A percentile compares a stretch with the other conserved stretches of the same genome.
Evolutionary conservation across 2,888 invertebrate species (phyloP).

Genomic region (Apodemia hepburni): DNA sequence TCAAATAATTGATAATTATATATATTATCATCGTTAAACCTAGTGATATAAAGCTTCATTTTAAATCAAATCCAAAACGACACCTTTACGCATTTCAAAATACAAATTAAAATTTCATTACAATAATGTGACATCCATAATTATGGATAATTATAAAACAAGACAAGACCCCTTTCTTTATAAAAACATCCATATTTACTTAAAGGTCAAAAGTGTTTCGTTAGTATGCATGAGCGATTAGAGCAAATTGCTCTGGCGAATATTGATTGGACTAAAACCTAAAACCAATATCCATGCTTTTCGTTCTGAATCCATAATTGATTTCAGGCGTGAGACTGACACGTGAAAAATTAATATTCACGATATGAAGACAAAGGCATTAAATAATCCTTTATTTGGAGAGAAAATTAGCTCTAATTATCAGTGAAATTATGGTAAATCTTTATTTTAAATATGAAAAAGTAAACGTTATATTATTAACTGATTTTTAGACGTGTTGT

Average conservation of each 20-base stretch:
- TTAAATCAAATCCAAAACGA: too few relatives aligned
- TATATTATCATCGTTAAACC: too few relatives aligned
- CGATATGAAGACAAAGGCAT: not conserved
- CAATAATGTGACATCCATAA: not conserved
- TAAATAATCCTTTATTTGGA: not conserved
- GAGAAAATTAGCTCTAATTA: not conserved
- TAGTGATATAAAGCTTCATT: too few relatives aligned
- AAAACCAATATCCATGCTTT: conserved; percentile 23
- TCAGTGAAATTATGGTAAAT: not conserved
- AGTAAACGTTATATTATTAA: too few relatives aligned
- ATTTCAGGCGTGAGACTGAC: conserved; percentile 22
- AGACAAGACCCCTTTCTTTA: not conserved
- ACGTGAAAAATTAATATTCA: conserved; percentile 17
- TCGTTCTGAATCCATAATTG: conserved; percentile 26
- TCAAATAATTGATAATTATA: too few relatives aligned
- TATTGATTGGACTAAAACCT: conserved; percentile 26
- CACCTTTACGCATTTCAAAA: too few relatives aligned
- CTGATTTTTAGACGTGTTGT: too few relatives aligned
- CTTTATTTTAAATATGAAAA: too few relatives aligned
- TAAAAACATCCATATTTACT: not conserved
- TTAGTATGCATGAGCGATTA: conserved; percentile 14
- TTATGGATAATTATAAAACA: not conserved
- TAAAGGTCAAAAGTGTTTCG: conserved; percentile 2
- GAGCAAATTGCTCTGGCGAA: conserved; percentile 18
- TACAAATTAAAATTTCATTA: too few relatives aligned